Conservation (phyloP, 53 echinoderm and acorn worm genomes). For the Echinometra lucunter region DNA sequence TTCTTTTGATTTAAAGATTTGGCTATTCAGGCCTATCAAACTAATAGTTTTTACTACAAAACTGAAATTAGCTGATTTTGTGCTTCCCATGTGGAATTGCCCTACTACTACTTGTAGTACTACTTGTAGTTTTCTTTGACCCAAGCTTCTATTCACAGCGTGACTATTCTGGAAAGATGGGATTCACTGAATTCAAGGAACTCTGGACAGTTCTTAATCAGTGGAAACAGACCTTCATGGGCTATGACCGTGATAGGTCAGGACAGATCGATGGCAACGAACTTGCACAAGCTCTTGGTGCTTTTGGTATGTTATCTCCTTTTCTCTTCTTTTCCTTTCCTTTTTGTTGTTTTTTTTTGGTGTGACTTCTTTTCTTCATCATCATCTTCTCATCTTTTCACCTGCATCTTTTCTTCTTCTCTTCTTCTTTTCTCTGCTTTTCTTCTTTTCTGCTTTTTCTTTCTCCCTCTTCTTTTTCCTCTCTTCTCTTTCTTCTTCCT, state of each 20-base stretch:
- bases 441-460: neutral
- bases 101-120: neutral
- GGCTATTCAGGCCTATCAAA: too few relatives aligned
- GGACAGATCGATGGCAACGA: slow-evolving; percentile 86
- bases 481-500: neutral
- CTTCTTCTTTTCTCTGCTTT: neutral
- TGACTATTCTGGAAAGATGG: slow-evolving; percentile 94
- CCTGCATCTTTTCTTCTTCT: too few relatives aligned
- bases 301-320: slow-evolving; percentile 86
- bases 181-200: slow-evolving; percentile 96
- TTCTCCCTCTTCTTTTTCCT: neutral
- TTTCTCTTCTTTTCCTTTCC: neutral
- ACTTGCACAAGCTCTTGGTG: slow-evolving; percentile 74
- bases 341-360: neutral
- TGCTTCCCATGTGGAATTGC: too few relatives aligned
- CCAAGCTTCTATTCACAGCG: slow-evolving; percentile 64
- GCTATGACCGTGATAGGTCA: slow-evolving; percentile 87
- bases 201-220: slow-evolving; percentile 91
- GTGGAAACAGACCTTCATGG: slow-evolving; percentile 90
- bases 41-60: too few relatives aligned
- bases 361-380: neutral
- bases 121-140: slow-evolving; percentile 63
- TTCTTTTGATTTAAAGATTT: too few relatives aligned
- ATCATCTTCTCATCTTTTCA: too few relatives aligned
- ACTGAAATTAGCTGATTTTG: too few relatives aligned